Evolutionary conservation across 2,797 vertebrate species (phyloP).

Genomic region (Argya squamiceps): DNA sequence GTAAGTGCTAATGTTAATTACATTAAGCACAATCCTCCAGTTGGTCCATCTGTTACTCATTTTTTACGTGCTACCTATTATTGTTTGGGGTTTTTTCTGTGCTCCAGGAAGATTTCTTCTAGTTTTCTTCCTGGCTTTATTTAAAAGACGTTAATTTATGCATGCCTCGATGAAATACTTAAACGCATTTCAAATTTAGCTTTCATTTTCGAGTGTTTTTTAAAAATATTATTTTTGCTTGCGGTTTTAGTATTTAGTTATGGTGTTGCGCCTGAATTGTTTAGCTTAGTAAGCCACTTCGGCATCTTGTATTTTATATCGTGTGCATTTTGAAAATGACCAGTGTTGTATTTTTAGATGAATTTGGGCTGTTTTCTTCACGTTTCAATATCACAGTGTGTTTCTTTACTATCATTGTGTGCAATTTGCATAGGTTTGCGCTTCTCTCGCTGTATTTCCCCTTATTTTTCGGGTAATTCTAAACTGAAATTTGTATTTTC

Average conservation of each 20-base stretch:
- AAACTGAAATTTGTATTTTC: neutral
- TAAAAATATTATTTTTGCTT: neutral
- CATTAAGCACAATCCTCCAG: conserved; percentile 44
- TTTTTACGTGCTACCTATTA: neutral
- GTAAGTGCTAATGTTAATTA: conserved; percentile 51
- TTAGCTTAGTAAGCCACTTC: neutral
- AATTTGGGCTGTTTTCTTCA: neutral
- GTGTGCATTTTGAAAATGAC: neutral
- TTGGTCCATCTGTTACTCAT: conserved; percentile 30
- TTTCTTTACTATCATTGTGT: neutral
- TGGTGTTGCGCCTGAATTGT: neutral
- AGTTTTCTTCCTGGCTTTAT: neutral
- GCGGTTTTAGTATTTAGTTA: neutral
- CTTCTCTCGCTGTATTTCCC: neutral
- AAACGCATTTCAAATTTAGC: neutral
- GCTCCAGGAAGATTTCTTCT: neutral
- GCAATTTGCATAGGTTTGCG: neutral
- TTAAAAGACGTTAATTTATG: neutral
- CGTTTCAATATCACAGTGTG: neutral
- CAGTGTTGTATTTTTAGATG: neutral
- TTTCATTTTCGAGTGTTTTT: neutral
- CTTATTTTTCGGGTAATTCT: neutral
- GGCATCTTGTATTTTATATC: neutral
- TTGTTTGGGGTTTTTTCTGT: neutral
- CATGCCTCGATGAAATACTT: neutral